phyloP scores from a whole-genome alignment of 1,140 invertebrate species.

The Pemphigus obesinymphae region DNA sequence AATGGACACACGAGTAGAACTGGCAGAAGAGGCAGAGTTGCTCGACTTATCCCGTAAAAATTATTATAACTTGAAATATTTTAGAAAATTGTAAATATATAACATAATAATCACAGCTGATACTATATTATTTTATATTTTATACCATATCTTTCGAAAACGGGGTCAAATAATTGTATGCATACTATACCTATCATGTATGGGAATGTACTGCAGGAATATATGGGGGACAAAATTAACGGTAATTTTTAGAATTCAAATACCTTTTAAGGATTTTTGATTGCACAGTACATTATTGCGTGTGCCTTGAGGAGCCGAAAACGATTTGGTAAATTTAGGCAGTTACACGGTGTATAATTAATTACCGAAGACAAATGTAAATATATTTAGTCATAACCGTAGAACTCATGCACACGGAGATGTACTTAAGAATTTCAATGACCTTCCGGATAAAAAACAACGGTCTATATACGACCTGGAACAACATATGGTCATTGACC shows the following conservation, averaged over 20 bases:
- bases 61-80: background rate
- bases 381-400: background rate
- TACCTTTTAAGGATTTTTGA: background rate
- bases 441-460: background rate
- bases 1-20: too few relatives aligned
- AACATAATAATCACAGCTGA: background rate
- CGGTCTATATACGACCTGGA: background rate
- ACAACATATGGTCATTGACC: background rate
- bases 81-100: background rate
- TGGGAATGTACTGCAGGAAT: background rate
- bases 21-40: too few relatives aligned
- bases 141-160: background rate
- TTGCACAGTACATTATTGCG: background rate
- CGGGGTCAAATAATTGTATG: background rate
- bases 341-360: background rate
- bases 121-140: background rate
- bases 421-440: background rate
- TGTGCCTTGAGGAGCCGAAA: background rate
- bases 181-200: background rate
- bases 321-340: background rate
- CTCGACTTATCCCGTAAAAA: background rate
- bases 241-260: background rate
- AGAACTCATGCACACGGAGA: background rate
- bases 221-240: background rate
- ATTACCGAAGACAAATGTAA: background rate